Percentiles rank a stretch among this genome's conserved stretches.
Evolutionary conservation across 2,888 invertebrate genomes (phyloP).

Genomic region (Hirtodrosophila trivittata): DNA sequence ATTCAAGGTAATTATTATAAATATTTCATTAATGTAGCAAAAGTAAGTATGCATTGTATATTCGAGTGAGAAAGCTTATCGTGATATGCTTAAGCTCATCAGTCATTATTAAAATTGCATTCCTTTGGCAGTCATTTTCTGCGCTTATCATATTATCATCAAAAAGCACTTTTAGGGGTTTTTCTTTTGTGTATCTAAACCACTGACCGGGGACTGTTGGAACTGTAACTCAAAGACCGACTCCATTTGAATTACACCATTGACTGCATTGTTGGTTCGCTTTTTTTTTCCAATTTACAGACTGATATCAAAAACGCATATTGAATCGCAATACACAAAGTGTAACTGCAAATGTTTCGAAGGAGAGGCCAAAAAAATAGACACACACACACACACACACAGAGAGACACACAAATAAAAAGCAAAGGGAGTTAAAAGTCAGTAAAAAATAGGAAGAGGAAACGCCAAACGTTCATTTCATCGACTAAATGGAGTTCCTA

Average conservation of each 20-base stretch:
- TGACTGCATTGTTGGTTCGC: too few relatives aligned
- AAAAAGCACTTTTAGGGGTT: constrained; percentile 14
- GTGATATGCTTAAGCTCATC: too few relatives aligned
- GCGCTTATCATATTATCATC: not conserved
- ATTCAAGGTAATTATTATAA: too few relatives aligned
- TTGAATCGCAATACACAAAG: constrained; percentile 70
- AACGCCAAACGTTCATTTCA: constrained; percentile 68
- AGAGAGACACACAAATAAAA: constrained; percentile 8
- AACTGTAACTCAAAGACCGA: not conserved
- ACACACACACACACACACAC: constrained; percentile 11
- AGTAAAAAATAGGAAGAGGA: constrained; percentile 7
- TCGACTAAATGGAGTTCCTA: constrained; percentile 71
- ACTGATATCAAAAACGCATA: constrained; percentile 55
- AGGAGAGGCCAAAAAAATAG: constrained; percentile 48
- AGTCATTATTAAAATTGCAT: not conserved
- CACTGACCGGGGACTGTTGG: not conserved
- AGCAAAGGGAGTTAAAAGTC: not conserved
- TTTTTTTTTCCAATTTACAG: constrained; percentile 38
- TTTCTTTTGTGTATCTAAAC: constrained; percentile 6
- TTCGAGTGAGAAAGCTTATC: too few relatives aligned
- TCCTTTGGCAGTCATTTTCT: constrained; percentile 1
- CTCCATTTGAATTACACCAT: too few relatives aligned
- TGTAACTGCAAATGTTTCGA: constrained; percentile 73
- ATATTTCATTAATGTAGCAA: too few relatives aligned
- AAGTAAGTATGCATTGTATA: too few relatives aligned